A percentile compares a stretch with the other conserved stretches of the same genome.
Evolutionary conservation across 2,888 invertebrate genomes (phyloP).

Genomic region (Amiota mariae): DNA sequence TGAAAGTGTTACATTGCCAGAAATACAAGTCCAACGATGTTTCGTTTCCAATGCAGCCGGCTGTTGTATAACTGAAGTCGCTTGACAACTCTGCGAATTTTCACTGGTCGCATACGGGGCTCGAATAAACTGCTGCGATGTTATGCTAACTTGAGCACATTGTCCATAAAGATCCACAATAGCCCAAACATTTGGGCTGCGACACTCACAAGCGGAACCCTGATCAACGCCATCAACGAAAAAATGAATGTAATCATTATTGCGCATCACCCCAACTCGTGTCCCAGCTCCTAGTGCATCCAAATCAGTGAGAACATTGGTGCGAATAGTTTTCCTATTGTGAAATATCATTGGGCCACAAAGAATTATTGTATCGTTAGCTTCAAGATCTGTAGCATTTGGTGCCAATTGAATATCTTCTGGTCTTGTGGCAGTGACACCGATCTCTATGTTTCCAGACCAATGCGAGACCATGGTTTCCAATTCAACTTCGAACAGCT

Average conservation of each 20-base stretch:
- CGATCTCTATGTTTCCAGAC: constrained; percentile 93
- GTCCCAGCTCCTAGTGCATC: constrained; percentile 86
- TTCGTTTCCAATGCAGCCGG: constrained; percentile 74
- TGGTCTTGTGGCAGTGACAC: constrained; percentile 90
- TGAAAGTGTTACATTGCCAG: constrained; percentile 71
- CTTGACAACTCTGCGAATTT: constrained; percentile 77
- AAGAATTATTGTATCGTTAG: constrained; percentile 93
- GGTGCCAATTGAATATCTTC: constrained; percentile 91
- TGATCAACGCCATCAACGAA: constrained; percentile 90
- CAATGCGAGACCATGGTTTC: constrained; percentile 94
- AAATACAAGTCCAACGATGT: constrained; percentile 73
- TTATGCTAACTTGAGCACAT: constrained; percentile 88
- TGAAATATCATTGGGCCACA: constrained; percentile 94
- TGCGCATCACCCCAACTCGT: constrained; percentile 90
- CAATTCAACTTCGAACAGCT: constrained; percentile 92
- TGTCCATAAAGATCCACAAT: constrained; percentile 96
- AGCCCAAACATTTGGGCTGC: constrained; percentile 88
- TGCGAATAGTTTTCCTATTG: constrained; percentile 86
- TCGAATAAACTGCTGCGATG: constrained; percentile 64
- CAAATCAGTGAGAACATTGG: constrained; percentile 89
- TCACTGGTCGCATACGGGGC: constrained; percentile 74
- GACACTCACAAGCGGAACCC: constrained; percentile 87
- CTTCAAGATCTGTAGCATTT: constrained; percentile 92
- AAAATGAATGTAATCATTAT: constrained; percentile 88
- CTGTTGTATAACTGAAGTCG: constrained; percentile 76